phyloP scores from a whole-genome alignment of 64 coral and sea anemone species.

The Montipora foliosa region DNA sequence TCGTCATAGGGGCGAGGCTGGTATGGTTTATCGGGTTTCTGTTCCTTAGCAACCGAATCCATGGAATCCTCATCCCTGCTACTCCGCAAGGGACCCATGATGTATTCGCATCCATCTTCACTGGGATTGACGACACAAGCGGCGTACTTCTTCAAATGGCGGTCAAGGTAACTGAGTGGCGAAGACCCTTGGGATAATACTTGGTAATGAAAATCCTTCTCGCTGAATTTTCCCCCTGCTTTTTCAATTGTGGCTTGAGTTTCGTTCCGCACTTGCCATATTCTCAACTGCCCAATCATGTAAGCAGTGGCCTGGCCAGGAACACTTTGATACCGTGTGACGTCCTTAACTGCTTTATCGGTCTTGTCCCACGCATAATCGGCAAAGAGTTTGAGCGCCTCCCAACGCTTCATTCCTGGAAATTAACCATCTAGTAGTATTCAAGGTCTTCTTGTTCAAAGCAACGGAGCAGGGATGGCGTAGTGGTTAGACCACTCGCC shows the following conservation, averaged over 20 bases:
- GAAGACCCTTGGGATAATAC: slow-evolving; percentile 90
- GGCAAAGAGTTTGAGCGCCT: slow-evolving; percentile 78
- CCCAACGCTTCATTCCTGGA: slow-evolving; percentile 84
- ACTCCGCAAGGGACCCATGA: not conserved
- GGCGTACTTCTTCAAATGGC: slow-evolving; percentile 72
- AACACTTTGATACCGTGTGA: slow-evolving; percentile 90
- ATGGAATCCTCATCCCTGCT: not conserved
- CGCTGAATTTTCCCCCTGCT: slow-evolving; percentile 69
- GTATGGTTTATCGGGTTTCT: slow-evolving; percentile 17
- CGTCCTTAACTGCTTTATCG: slow-evolving; percentile 97
- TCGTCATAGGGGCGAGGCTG: slow-evolving; percentile 38
- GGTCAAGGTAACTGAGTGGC: slow-evolving; percentile 85
- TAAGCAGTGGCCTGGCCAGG: slow-evolving; percentile 96
- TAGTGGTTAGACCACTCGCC: too few relatives aligned
- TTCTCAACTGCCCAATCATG: slow-evolving; percentile 98
- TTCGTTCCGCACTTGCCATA: slow-evolving; percentile 87
- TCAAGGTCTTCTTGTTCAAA: too few relatives aligned
- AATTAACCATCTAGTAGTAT: not conserved
- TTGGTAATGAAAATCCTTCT: slow-evolving; percentile 96
- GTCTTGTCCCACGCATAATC: slow-evolving; percentile 93
- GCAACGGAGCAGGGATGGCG: too few relatives aligned
- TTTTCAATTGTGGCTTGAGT: slow-evolving; percentile 66
- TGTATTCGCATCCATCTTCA: slow-evolving; percentile 63
- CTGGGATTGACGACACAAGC: slow-evolving; percentile 60
- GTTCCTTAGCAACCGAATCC: not conserved